These are phyloP conservation scores for Gnathonemus longibarbis DNA, from an alignment of 2,113 vertebrate species.

Conservation along the genomic window DNA sequence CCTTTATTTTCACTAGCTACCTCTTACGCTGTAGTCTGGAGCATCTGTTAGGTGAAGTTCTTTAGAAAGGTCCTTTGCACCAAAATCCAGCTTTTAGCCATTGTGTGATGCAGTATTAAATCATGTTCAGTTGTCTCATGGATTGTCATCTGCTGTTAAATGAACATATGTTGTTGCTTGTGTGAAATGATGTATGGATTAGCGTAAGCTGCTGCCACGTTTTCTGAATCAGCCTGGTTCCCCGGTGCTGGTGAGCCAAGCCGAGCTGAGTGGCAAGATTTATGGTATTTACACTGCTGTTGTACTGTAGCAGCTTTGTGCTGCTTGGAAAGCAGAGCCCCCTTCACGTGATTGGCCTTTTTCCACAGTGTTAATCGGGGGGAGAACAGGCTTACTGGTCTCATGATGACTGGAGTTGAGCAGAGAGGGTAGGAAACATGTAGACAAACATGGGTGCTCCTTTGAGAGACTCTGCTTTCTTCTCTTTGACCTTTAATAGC, in stretches of 20 bases:
- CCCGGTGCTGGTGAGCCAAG: background rate
- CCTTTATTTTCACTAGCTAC: background rate
- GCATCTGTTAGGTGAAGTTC: background rate
- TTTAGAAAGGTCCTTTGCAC: background rate
- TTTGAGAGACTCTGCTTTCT: too few species aligned
- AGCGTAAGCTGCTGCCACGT: background rate
- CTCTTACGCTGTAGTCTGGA: background rate
- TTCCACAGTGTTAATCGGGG: background rate
- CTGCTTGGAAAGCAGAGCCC: constrained; percentile 22
- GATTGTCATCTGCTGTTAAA: background rate
- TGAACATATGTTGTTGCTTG: background rate
- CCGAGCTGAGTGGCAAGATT: constrained; percentile 4
- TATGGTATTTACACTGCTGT: constrained; percentile 17
- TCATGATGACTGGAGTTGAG: constrained; percentile 20
- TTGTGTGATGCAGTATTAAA: background rate
- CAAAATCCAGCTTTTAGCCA: background rate
- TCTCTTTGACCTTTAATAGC: background rate
- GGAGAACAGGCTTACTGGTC: constrained; percentile 13
- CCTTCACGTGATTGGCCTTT: constrained; percentile 2
- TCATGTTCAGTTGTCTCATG: background rate
- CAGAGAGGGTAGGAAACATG: background rate
- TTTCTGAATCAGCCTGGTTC: background rate
- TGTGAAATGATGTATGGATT: background rate
- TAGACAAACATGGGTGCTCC: background rate
- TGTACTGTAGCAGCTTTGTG: constrained; percentile 25